Evolutionary conservation across 2,888 invertebrate genomes (phyloP), one percentile per base, ranked within the genome.

Genomic region (Drosophila emarginata): DNA sequence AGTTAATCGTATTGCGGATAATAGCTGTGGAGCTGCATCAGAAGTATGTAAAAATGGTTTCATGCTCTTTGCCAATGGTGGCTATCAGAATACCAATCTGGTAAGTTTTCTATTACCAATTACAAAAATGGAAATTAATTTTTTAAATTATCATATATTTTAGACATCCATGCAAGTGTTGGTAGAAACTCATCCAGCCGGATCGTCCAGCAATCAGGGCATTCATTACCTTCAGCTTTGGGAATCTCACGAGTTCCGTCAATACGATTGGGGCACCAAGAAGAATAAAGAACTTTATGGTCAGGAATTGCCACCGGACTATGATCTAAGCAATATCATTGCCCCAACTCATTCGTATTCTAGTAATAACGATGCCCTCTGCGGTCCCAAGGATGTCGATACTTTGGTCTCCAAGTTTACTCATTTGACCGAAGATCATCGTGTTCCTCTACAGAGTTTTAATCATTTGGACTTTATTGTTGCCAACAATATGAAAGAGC

Each of bases 381-480:
- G 91, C 40, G 80, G 70, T 3, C 88, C 89, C 6, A 15, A 76
- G 28, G 90, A 91, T 72, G 91, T 90, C 2, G 61, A 89, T 32
- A 88, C 65, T 0, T 64, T 90, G 26, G 88, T 84, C 1, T 36
- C 71, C 12, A 73, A 80, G 9, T 64, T 86, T 11, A 61, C 65
- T 3, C 51, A 84, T 4, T 60, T 90, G 7, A 60, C 57, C n/a
- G 85, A 88, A 28, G 87, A 91, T 65, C 82, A 91, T 72, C 88
- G 89, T 4, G 72, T 91, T 53, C 85, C 89, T 2, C 63, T 82
- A 32, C 67, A 72, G 40, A 82, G 77, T 2, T 91, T 91, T 77
- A 91, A 89, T 71, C 90, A 91, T 53, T 69, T 91, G 78, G 91
- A 91, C 76, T 91, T 86, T 36, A 78, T 91, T 61, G 80, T 80